Evolutionary conservation across 1,140 invertebrate genomes (phyloP), one percentile per base, ranked within the genome.

Genomic region (Belonocnema kinseyi): DNA sequence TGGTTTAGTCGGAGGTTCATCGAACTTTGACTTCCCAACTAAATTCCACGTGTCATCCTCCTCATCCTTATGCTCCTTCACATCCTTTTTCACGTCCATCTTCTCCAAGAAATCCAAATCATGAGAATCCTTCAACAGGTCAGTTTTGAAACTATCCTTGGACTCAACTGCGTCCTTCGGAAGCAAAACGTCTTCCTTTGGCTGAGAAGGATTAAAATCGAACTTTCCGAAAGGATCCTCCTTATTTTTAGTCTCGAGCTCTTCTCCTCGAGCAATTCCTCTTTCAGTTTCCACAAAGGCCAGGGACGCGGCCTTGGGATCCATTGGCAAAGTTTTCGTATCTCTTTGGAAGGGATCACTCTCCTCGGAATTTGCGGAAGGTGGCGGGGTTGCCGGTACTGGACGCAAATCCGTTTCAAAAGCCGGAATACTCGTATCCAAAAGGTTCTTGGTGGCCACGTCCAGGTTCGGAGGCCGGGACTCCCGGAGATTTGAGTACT

Each of bases 211-310:
- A 16, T 26, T 17, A 4, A 66, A 46, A 66, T 66, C 61, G n/a
- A 66, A 66, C 10, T 66, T 72, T 10, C 71, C 71, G 6, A 51
- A 50, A 21, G 46, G 51, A 50, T 51, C 46, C 6, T 51, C 71
- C 12, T 50, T 51, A 17, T 21, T 12, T 16, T n/a, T 8, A 14
- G 19, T 58, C 8, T 58, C 19, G n/a, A 51, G 46, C 17, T 72
- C 51, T 19, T 51, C 50, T 11, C 19, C 13, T 19, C 19, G 16
- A n/a, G 26, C 50, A 51, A 21, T 2, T 11, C 12, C 71, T 33
- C 82, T 81, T 71, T 89, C 88, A 82, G 89, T 90, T 50, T 92
- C 92, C 72, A 92, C 89, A 82, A 93, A 94, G 70, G 88, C 92
- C 88, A 93, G 90, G 21, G 91, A 90, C 50, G 90, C 90, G 50